A percentile compares a stretch with the other conserved stretches of the same genome.
Evolutionary conservation across 2,888 invertebrate genomes (phyloP).

Genomic region (Pristionchus maxplancki): DNA sequence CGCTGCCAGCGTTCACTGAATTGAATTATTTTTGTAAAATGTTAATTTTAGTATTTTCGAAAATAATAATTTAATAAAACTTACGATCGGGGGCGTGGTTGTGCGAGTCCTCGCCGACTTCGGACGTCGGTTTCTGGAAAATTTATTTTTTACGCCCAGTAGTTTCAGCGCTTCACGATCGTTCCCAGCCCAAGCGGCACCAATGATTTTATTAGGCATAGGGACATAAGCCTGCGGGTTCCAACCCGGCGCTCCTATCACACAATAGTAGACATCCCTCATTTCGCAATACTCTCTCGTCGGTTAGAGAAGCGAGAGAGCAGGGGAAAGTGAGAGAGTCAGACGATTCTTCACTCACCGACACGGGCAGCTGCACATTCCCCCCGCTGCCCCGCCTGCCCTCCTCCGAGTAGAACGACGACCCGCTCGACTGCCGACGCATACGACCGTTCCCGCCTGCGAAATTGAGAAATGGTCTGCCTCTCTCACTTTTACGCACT

Average conservation of each 20-base stretch:
- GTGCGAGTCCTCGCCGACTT: constrained; percentile 35
- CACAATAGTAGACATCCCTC: no score
- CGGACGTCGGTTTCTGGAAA: constrained; percentile 47
- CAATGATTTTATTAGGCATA: background rate
- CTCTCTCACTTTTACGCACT: no score
- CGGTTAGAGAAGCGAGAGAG: no score
- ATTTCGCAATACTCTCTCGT: no score
- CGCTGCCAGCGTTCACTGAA: background rate
- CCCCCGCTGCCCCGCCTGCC: constrained; percentile 29
- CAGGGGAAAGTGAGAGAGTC: no score
- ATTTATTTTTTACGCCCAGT: background rate
- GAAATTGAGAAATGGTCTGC: background rate
- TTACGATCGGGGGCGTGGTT: background rate
- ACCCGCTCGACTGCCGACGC: constrained; percentile 61
- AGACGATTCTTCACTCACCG: background rate
- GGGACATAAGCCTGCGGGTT: background rate
- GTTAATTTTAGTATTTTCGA: background rate
- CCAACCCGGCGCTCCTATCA: background rate
- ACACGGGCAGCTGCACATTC: background rate
- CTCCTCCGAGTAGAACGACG: constrained; percentile 60
- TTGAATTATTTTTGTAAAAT: background rate
- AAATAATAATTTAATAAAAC: background rate
- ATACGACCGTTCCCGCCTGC: constrained; percentile 42
- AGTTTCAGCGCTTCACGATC: background rate
- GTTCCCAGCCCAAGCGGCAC: no score